Evolutionary conservation across 2,797 vertebrate species (phyloP).

Genomic region (Peromyscus melanophrys): DNA sequence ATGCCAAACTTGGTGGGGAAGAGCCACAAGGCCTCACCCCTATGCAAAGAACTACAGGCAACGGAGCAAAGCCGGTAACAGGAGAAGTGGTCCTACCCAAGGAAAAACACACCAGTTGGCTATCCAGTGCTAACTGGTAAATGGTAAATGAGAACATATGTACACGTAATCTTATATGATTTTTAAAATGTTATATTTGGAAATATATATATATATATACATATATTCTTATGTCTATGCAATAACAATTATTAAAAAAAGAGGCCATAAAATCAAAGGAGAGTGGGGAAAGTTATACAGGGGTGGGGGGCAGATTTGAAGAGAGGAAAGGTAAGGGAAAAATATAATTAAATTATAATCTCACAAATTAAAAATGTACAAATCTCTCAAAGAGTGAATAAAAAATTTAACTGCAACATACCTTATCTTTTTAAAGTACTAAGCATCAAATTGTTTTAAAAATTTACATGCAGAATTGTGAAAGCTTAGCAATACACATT

Average conservation of each 20-base stretch:
- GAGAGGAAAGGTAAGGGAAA: background rate
- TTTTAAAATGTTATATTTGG: no score
- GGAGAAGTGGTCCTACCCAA: background rate
- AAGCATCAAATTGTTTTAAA: background rate
- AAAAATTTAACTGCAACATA: background rate
- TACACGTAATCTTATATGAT: background rate
- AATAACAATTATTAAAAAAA: background rate
- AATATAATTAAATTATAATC: background rate
- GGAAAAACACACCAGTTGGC: background rate
- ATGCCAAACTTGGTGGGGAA: background rate
- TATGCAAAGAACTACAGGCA: background rate
- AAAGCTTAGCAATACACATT: constrained; percentile 40
- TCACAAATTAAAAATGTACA: background rate
- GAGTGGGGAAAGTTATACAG: background rate
- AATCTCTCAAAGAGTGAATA: background rate
- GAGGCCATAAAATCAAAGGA: background rate
- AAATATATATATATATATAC: background rate
- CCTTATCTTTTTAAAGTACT: background rate
- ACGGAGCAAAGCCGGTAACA: background rate
- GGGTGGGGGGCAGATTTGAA: background rate
- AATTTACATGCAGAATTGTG: background rate
- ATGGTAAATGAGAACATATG: background rate
- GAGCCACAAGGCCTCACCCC: background rate
- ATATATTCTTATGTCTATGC: background rate
- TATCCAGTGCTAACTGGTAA: background rate